Percentiles rank a stretch among this genome's conserved stretches.
These are phyloP conservation scores for Trichacis sp. DNA, from an alignment of 2,888 invertebrate genomes.

Conservation along the genomic window DNA sequence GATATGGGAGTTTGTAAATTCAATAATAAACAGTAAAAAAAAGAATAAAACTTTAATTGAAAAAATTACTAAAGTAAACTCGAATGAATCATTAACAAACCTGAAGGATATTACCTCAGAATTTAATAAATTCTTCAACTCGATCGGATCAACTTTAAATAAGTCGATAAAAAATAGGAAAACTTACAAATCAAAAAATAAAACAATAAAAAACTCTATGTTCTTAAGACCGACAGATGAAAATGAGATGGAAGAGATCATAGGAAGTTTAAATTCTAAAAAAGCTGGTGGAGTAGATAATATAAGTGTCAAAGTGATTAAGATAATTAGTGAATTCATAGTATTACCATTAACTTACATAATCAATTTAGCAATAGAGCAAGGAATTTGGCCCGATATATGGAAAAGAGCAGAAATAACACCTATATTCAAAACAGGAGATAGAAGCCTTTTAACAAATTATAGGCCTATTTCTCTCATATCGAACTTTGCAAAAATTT, in stretches of 20 bases:
- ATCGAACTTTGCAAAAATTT: background rate
- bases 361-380: background rate
- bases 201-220: background rate
- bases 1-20: too few relatives aligned
- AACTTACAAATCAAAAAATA: background rate
- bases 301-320: background rate
- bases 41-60: too few relatives aligned
- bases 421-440: background rate
- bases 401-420: background rate
- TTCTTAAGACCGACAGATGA: constrained; percentile 1
- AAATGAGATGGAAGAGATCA: background rate
- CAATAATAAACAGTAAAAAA: too few relatives aligned
- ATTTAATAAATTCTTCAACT: background rate
- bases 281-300: background rate
- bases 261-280: background rate
- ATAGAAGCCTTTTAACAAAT: background rate
- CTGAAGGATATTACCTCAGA: background rate
- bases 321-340: background rate
- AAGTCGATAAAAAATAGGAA: background rate
- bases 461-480: background rate
- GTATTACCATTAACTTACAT: background rate
- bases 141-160: background rate
- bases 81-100: too few relatives aligned
- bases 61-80: too few relatives aligned
- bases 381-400: background rate